These are phyloP conservation scores for Girardia tigrina DNA, from an alignment of 2,888 invertebrate species.

Conservation along the genomic window DNA sequence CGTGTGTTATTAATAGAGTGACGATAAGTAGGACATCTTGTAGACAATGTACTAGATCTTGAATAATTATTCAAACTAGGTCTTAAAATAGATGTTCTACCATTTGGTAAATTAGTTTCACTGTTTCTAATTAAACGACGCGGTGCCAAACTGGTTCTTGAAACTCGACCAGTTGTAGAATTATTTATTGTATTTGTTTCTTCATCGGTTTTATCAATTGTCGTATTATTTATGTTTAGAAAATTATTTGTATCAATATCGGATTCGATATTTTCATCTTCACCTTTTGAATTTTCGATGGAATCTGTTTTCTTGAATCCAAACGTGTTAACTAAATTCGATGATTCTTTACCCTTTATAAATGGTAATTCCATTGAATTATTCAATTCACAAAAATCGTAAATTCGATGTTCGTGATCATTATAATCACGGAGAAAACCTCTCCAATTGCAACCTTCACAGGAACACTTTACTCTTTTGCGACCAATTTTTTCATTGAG, in stretches of 20 bases:
- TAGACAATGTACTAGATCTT: background rate
- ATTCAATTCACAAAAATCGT: constrained; percentile 30
- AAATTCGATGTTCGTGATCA: constrained; percentile 31
- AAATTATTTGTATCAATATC: background rate
- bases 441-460: constrained; percentile 31
- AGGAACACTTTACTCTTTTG: constrained; percentile 32
- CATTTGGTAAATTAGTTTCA: background rate
- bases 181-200: background rate
- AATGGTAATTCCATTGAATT: background rate
- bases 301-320: background rate
- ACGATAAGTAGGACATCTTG: background rate
- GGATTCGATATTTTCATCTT: background rate
- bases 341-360: background rate
- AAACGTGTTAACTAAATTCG: background rate
- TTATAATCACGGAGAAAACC: constrained; percentile 33
- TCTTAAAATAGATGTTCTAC: constrained; percentile 10
- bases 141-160: background rate
- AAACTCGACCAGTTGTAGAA: background rate
- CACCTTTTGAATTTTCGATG: background rate
- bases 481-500: constrained; percentile 32
- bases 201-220: background rate
- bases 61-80: background rate
- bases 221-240: background rate
- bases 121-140: background rate
- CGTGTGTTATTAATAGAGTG: background rate